Evolutionary conservation across 2,888 invertebrate species (phyloP).

Genomic region (Trichopoda pennipes): DNA sequence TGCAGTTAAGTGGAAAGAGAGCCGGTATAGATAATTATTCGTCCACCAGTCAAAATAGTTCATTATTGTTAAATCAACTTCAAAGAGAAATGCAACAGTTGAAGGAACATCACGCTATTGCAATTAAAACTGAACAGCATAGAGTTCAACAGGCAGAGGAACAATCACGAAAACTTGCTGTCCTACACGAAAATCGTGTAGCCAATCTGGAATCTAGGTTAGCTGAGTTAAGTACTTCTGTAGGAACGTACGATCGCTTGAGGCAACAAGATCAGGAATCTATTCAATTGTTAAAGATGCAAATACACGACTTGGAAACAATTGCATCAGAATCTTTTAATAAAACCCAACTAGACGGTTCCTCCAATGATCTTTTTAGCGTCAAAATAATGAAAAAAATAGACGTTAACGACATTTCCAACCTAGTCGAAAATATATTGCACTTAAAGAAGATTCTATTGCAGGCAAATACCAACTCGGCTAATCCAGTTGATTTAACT

Average conservation of each 20-base stretch:
- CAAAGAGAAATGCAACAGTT: conserved; percentile 88
- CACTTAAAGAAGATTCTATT: conserved; percentile 84
- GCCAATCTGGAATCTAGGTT: conserved; percentile 88
- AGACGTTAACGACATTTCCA: conserved; percentile 81
- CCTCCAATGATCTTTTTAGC: neutral
- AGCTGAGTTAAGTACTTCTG: conserved; percentile 89
- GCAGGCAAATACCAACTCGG: conserved; percentile 83
- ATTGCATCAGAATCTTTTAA: conserved; percentile 57
- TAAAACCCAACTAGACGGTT: conserved; percentile 72
- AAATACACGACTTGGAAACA: conserved; percentile 75
- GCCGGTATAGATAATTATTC: conserved; percentile 6
- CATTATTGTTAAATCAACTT: conserved; percentile 83
- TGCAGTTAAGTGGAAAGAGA: conserved; percentile 82
- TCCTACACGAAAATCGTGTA: conserved; percentile 89
- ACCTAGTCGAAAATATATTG: conserved; percentile 85
- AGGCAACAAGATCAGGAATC: conserved; percentile 87
- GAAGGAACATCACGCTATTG: conserved; percentile 87
- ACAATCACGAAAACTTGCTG: conserved; percentile 85
- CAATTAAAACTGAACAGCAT: conserved; percentile 88
- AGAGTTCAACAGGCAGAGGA: conserved; percentile 88
- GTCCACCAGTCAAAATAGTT: conserved; percentile 80
- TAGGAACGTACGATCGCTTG: conserved; percentile 88
- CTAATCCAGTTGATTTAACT: conserved; percentile 84
- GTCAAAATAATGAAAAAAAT: conserved; percentile 6
- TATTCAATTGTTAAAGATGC: conserved; percentile 84